Evolutionary conservation across 2,888 invertebrate genomes (phyloP), one percentile per base, ranked within the genome.

Genomic region (Hyposoter dolosus): DNA sequence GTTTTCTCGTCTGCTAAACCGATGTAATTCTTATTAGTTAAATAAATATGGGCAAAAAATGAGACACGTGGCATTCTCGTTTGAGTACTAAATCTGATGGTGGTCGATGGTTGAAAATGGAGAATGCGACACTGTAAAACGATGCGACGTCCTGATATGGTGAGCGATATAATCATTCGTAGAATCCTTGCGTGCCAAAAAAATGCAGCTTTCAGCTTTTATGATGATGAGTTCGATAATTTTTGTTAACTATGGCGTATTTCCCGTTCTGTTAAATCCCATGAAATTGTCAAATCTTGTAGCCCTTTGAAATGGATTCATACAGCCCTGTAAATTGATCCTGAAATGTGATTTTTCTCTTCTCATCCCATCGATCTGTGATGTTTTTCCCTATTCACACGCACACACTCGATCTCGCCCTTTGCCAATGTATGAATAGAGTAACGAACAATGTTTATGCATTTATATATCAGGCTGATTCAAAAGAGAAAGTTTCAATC

Each of bases 231-330:
- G 43, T 68, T 69, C 15, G 68, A 43, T 72, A 35, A 43, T 43
- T 79, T 75, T 23, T 40, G 76, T 83, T 85, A 79, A 75, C 72
- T 23, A 32, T 79, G 69, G 53, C 63, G 28, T 53, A 15, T 63
- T 63, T 72, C 63, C 47, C 1, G 35, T 35, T 19, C 35, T 63
- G 40, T 53, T 65, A 71, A 63, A 56, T 40, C 50, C 76, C 76
- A 79, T 83, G 83, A 68, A 69, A 75, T 79, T 63, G 50, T 69
- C 10, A 35, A 45, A 56, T 50, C 63, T 60, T 15, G 19, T 69
- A 40, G 19, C 75, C 78, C 79, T 65, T 40, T 76, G 85, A 68
- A 50, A 85, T 78, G 82, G 63, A 56, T 77, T 43, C 85, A 40
- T 85, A 77, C 83, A 76, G 75, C 19, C 71, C 47, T 80, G 35